Percentiles rank a stretch among this genome's conserved stretches.
These are phyloP conservation scores for Microcebus murinus DNA, from an alignment of 2,113 vertebrate species.

Conservation along the genomic window DNA sequence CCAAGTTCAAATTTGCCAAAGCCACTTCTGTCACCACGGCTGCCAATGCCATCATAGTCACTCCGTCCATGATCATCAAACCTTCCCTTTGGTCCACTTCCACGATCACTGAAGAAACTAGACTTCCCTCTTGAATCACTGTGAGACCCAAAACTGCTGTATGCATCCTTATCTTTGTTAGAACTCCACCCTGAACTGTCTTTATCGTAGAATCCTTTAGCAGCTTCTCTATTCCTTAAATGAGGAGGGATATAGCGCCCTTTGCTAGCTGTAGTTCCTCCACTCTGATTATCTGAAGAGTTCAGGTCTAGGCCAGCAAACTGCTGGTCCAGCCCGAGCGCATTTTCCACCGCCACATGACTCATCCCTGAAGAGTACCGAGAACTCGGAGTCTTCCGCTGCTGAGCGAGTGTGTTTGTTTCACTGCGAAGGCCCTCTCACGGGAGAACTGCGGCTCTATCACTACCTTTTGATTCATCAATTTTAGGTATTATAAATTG, in stretches of 20 bases:
- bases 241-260: constrained; percentile 99
- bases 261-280: constrained; percentile 94
- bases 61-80: constrained; percentile 89
- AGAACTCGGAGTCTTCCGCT: constrained; percentile 64
- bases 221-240: constrained; percentile 96
- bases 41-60: constrained; percentile 83
- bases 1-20: constrained; percentile 90
- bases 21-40: constrained; percentile 88
- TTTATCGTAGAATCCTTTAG: too few species aligned
- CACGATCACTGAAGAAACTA: too few species aligned
- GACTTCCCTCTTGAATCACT: too few species aligned
- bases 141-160: too few species aligned
- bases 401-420: constrained; percentile 28
- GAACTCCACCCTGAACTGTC: too few species aligned
- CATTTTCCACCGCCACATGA: constrained; percentile 99
- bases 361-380: constrained; percentile 98
- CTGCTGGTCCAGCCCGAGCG: constrained; percentile 99
- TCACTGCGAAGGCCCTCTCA: constrained; percentile 66
- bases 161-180: too few species aligned
- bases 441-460: constrained; percentile 78
- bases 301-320: constrained; percentile 99
- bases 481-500: too few species aligned
- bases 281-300: constrained; percentile 94
- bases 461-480: too few species aligned
- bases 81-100: too few species aligned